Percentiles rank a stretch among this genome's conserved stretches.
Conservation (phyloP, 2,888 invertebrate genomes). For the Thereva unica region DNA sequence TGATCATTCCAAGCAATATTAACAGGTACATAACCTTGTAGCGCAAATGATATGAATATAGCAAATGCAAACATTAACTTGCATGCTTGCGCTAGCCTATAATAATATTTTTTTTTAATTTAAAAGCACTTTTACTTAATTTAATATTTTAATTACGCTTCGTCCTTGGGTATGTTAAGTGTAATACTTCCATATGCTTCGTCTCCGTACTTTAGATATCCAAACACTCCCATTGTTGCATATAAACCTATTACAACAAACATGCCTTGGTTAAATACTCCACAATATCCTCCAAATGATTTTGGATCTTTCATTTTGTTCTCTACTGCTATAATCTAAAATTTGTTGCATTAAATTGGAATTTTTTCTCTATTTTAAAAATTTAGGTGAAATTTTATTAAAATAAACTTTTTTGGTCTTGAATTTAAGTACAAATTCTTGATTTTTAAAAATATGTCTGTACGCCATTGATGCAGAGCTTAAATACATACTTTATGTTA, state of each 20-base stretch:
- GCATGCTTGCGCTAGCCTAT: slow-evolving; percentile 68
- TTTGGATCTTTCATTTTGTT: slow-evolving; percentile 87
- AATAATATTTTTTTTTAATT: background rate
- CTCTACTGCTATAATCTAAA: slow-evolving; percentile 84
- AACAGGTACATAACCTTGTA: slow-evolving; percentile 89
- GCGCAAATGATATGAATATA: slow-evolving; percentile 80
- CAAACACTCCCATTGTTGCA: slow-evolving; percentile 78
- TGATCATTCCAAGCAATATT: slow-evolving; percentile 71
- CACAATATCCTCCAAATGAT: slow-evolving; percentile 74
- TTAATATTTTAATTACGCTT: slow-evolving; percentile 59
- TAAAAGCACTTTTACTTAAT: background rate
- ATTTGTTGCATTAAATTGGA: background rate
- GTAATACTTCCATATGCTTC: slow-evolving; percentile 76
- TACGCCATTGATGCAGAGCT: too few species aligned
- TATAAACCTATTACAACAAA: slow-evolving; percentile 75
- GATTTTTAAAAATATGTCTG: too few species aligned
- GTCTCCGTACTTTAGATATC: slow-evolving; percentile 79
- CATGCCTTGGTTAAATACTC: slow-evolving; percentile 85
- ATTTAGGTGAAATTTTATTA: too few species aligned
- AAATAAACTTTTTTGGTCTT: too few species aligned
- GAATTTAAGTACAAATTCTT: too few species aligned
- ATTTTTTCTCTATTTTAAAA: background rate
- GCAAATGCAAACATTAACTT: slow-evolving; percentile 68
- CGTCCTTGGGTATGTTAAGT: slow-evolving; percentile 71
- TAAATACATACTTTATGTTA: too few species aligned